Base-by-base conservation (phyloP, 2,888 invertebrate genomes). In the Eudasyphora cyanicolor region DNA sequence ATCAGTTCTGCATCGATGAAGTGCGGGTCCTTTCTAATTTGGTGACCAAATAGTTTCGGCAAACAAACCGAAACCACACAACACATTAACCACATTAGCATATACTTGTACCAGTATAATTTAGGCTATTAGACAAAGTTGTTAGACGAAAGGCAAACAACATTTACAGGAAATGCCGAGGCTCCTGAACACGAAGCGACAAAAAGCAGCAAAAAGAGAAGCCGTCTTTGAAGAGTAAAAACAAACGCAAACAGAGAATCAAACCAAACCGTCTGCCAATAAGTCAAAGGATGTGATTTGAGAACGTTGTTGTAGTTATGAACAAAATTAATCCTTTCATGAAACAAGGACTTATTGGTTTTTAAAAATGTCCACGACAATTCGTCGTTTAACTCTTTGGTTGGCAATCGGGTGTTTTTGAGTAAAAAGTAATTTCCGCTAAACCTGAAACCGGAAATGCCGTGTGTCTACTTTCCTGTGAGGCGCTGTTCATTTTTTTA, bases 51-150 rank as follows among this genome's bases (percentile, higher is more conserved):
- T 67, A 84, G 73, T 76, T 81, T 79, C 14, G 54, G 24, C 49
- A 84, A 84, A 84, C 78, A 84, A n/a, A n/a, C n/a, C n/a, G n/a
- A n/a, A n/a, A n/a, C 74, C 80, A 70, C 80, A 82, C 77, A 83
- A 84, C 81, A 84, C 84, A 76, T 84, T 84, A 76, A 57, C 76
- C 27, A 35, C 67, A 80, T 76, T 27, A 45, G 29, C 21, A 74
- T n/a, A n/a, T n/a, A n/a, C n/a, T 62, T 24, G n/a, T n/a, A n/a
- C n/a, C n/a, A n/a, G n/a, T n/a, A n/a, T n/a, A n/a, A n/a, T n/a
- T n/a, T n/a, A n/a, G 21, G 1, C 1, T 38, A 67, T 38, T 76
- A 42, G 76, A 62, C n/a, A n/a, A n/a, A 14, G 32, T 49, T 79
- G 57, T 64, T 32, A 38, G 14, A 10, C 45, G 32, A 45, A 62